phyloP scores from a whole-genome alignment of 1,140 invertebrate genomes.

The Venustaconcha ellipsiformis region DNA sequence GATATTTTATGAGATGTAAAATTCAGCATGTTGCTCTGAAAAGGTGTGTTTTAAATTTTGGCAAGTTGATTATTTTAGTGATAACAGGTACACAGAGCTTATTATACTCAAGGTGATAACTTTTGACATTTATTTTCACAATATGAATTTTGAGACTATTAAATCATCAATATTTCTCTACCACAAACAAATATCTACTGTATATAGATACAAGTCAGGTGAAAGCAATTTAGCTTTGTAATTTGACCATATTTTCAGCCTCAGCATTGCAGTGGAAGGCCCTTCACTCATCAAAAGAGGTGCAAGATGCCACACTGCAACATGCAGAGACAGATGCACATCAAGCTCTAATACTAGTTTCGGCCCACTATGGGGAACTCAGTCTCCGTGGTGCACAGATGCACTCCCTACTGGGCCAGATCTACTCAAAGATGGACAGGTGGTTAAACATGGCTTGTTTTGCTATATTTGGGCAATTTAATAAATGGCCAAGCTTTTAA shows the following conservation, averaged over 20 bases:
- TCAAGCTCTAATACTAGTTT: conserved; percentile 48
- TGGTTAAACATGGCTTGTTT: conserved; percentile 27
- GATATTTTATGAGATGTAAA: too few species aligned
- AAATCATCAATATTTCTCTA: too few species aligned
- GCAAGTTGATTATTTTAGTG: too few species aligned
- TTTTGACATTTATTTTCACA: too few species aligned
- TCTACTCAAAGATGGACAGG: conserved; percentile 65
- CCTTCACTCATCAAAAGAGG: conserved; percentile 46
- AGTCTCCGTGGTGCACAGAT: conserved; percentile 58
- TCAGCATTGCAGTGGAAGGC: conserved; percentile 61
- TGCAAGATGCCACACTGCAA: conserved; percentile 46
- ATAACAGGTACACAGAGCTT: too few species aligned
- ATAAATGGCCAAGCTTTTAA: not conserved
- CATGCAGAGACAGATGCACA: conserved; percentile 59
- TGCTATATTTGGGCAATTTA: conserved; percentile 1
- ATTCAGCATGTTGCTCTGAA: too few species aligned
- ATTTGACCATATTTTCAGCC: conserved; percentile 37
- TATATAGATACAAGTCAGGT: too few species aligned
- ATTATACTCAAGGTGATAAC: too few species aligned
- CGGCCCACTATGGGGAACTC: conserved; percentile 52
- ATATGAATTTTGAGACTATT: too few species aligned
- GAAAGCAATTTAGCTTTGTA: too few species aligned
- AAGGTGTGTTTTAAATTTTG: too few species aligned
- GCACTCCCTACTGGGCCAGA: conserved; percentile 56
- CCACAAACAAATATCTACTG: too few species aligned